Base-by-base conservation (phyloP, 2,113 vertebrate species). In the Aspiorhynchus laticeps region DNA sequence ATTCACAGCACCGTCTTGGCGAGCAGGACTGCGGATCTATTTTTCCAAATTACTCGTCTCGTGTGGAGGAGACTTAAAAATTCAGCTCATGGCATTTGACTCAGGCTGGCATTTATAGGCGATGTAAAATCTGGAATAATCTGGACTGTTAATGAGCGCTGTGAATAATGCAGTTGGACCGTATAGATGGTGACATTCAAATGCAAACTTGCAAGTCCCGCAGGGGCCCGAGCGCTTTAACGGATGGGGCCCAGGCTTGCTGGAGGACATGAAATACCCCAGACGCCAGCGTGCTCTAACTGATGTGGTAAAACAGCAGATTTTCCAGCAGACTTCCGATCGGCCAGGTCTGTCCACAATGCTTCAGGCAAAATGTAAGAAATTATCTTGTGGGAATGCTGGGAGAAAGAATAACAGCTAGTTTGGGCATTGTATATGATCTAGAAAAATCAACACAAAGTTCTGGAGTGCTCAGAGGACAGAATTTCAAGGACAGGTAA, bases 61-160 rank as follows among this genome's bases (percentile, higher is more conserved):
- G 14, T 48, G 56, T 56, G 81, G 26, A 38, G 56, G 65, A 59
- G 56, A 77, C 56, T 63, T 63, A 76, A 80, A 79, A 15, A 56
- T 80, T 67, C 78, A 48, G 69, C 65, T 75, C 56, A 43, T 88
- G 88, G 63, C 83, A 86, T 89, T 86, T 88, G 67, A 48, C 74
- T 79, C 46, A 15, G 21, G 31, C 53, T 43, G 38, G 69, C n/a
- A 77, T 46, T 83, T 36, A 36, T 28, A 88, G 48, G 79, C 7
- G 15, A 2, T 81, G 33, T 65, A 15, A 74, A 61, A 87, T 26
- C 33, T 46, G 59, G 14, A 79, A 59, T 53, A 69, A 51, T 86
- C 36, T 2, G 46, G 53, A 41, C 59, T 86, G 33, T 74, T 84
- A 86, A 80, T 36, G 61, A 65, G 2, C n/a, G 11, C 61, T 63